Percentiles rank a stretch among this genome's conserved stretches.
Conservation (phyloP, 2,113 vertebrate genomes). For the Alethe castanea region DNA sequence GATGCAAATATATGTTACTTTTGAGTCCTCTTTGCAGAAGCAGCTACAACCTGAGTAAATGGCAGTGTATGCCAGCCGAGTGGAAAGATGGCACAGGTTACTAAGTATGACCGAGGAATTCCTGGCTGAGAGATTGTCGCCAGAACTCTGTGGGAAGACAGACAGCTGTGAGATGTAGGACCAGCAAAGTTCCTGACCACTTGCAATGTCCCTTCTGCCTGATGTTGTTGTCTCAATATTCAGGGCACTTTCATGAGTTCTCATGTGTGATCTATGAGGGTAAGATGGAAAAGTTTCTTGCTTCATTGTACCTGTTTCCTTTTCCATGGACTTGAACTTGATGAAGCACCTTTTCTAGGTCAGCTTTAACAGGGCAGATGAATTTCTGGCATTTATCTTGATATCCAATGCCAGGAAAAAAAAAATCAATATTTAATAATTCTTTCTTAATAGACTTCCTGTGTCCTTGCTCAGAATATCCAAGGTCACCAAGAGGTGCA, state of each 20-base stretch:
- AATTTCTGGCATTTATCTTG: slow-evolving; percentile 28
- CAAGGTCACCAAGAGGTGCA: not conserved
- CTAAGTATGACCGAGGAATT: not conserved
- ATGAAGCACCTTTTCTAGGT: not conserved
- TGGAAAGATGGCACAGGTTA: not conserved
- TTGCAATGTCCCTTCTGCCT: not conserved
- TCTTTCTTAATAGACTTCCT: not conserved
- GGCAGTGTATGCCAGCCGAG: not conserved
- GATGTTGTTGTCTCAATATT: not conserved
- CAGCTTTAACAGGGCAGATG: not conserved
- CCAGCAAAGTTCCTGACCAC: not conserved
- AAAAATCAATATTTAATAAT: slow-evolving; percentile 47
- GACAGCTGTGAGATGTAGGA: not conserved
- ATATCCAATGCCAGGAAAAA: not conserved
- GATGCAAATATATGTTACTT: not conserved
- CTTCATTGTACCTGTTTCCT: not conserved
- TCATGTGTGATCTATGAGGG: not conserved
- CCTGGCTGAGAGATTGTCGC: not conserved
- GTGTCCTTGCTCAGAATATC: not conserved
- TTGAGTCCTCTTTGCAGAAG: not conserved
- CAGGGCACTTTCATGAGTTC: not conserved
- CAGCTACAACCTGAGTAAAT: not conserved
- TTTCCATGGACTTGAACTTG: not conserved
- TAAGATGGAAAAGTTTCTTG: not conserved
- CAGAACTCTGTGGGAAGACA: not conserved